Evolutionary conservation across 2,888 invertebrate genomes (phyloP), one percentile per base, ranked within the genome.

Genomic region (Eupithecia abbreviata): DNA sequence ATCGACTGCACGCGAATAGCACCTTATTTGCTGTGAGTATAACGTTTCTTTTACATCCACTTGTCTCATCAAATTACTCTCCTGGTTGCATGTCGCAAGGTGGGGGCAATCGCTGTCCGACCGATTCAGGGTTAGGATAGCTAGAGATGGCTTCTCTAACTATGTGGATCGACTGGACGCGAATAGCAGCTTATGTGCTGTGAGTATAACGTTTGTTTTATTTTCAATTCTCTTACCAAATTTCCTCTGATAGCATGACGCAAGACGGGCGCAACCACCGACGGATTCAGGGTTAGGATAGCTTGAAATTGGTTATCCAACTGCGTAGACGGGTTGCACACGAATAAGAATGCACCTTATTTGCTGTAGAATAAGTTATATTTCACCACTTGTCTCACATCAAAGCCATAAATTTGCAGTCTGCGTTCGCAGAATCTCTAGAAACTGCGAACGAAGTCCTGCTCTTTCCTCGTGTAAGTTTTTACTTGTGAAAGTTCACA

Each of bases 1-100:
- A 98, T 86, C 97, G 98, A 87, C 92, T 98, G 84, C 97, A 98
- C 89, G 97, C 97, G 86, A 98, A 98, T 90, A 98, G 98, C 89
- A 98, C 98, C 42, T 96, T 98, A 77, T 98, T 98, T 90, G 98
- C 98, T 93, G 97, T 96, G 84, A 91, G 93, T 90, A 78, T 79
- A 18, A 3, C 55, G 51, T 41, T 65, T 3, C 69, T 74, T 62
- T 49, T 66, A 30, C n/a, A 15, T 66, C 5, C 41, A 18, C 18
- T 55, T 13, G 51, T 47, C 2, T 1, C 47, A 42, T 41, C 58
- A 18, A 47, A 65, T 66, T 12, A 3, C 51, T 71, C 3, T 5
- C 43, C 42, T 45, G 67, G 42, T 43, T 67, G 42, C 15, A 41
- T 67, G 65, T 15, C 7, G 43, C 15, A 15, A 67, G 13, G 43